These are phyloP conservation scores for Luperina nickerlii DNA, from an alignment of 2,888 invertebrate genomes.

Conservation along the genomic window DNA sequence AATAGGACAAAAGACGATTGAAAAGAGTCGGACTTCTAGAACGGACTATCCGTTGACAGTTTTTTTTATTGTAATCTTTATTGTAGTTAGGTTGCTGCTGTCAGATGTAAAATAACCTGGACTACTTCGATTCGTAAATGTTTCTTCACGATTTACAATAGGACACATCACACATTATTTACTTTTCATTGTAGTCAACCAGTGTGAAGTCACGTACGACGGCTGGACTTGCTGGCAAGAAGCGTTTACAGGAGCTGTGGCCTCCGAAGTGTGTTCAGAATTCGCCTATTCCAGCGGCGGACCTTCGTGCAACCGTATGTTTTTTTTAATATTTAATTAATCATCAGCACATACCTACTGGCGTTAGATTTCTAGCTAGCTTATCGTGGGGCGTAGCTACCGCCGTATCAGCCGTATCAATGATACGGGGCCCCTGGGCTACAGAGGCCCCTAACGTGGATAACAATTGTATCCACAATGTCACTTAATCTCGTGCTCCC, in stretches of 20 bases:
- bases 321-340: not conserved
- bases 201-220: constrained; percentile 91
- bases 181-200: constrained; percentile 46
- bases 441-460: no score
- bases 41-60: not conserved
- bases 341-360: not conserved
- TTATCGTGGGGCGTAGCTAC: not conserved
- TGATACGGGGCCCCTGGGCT: no score
- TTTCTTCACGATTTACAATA: not conserved
- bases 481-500: no score
- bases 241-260: constrained; percentile 80
- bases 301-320: constrained; percentile 90
- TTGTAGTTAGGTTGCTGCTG: not conserved
- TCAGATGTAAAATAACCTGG: not conserved
- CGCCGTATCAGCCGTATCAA: no score
- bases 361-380: not conserved
- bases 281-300: constrained; percentile 90
- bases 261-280: constrained; percentile 89
- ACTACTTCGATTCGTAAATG: not conserved
- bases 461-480: no score
- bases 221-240: constrained; percentile 91
- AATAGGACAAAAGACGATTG: not conserved
- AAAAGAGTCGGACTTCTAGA: not conserved
- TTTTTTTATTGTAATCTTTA: not conserved
- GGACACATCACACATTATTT: not conserved